Conservation (phyloP, 2,113 vertebrate species). For the Thunnus thynnus region DNA sequence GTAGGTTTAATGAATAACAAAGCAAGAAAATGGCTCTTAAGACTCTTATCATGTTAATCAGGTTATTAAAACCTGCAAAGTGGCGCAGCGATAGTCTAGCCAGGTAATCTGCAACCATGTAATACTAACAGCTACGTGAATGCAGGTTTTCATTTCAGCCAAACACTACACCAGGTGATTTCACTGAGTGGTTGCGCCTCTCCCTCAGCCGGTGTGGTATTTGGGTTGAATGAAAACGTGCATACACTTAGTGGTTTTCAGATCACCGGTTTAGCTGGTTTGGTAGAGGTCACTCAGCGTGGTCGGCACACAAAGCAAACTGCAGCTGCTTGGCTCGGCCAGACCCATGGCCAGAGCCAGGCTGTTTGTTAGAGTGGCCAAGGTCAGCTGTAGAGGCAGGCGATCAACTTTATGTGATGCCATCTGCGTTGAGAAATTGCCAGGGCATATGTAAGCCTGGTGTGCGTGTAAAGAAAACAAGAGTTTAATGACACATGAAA, state of each 20-base stretch:
- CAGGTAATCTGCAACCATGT: constrained; percentile 45
- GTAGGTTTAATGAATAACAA: constrained; percentile 58
- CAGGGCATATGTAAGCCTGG: constrained; percentile 22
- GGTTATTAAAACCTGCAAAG: constrained; percentile 33
- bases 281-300: constrained; percentile 36
- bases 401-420: constrained; percentile 54
- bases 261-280: background rate
- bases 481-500: constrained; percentile 50
- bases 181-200: constrained; percentile 15
- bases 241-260: constrained; percentile 10
- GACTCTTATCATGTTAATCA: constrained; percentile 44
- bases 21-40: constrained; percentile 22
- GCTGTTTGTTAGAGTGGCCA: constrained; percentile 41
- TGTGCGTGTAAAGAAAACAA: constrained; percentile 22
- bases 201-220: constrained; percentile 14
- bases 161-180: constrained; percentile 33
- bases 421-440: constrained; percentile 53
- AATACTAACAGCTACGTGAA: constrained; percentile 19
- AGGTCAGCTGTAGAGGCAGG: constrained; percentile 45
- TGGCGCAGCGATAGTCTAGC: constrained; percentile 17
- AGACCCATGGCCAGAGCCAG: constrained; percentile 12
- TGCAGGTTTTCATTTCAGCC: constrained; percentile 46
- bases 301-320: constrained; percentile 21
- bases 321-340: constrained; percentile 33
- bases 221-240: constrained; percentile 20